These are phyloP conservation scores for Tetrax tetrax DNA, from an alignment of 2,113 vertebrate genomes.

Conservation along the genomic window DNA sequence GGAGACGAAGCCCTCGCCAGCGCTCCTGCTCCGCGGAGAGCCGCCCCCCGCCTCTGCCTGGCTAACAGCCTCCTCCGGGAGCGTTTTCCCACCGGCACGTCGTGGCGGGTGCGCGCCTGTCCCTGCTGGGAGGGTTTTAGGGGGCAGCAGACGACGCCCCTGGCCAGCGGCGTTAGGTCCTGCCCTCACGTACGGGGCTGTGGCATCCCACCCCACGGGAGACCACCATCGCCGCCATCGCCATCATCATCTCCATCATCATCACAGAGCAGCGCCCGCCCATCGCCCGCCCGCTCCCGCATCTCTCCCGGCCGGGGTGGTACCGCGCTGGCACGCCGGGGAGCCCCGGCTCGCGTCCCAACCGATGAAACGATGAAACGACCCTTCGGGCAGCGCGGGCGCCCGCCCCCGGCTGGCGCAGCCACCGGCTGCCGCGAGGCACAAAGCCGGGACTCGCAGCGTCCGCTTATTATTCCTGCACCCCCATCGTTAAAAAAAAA, in stretches of 20 bases:
- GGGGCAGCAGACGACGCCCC: not conserved
- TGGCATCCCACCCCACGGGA: not conserved
- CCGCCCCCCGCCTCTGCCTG: not conserved
- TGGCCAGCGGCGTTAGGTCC: rapidly evolving
- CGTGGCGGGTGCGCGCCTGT: rapidly evolving
- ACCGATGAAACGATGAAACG: not conserved
- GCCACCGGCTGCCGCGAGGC: not conserved
- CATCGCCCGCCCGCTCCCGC: rapidly evolving
- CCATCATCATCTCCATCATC: not conserved
- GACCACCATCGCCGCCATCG: not conserved
- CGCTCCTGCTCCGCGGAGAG: not conserved
- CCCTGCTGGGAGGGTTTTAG: not conserved
- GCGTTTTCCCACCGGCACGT: rapidly evolving
- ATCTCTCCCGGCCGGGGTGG: not conserved
- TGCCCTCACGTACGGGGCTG: not conserved
- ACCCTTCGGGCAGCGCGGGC: rapidly evolving
- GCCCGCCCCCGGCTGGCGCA: not conserved
- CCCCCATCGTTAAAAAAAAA: not conserved
- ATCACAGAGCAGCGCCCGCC: not conserved
- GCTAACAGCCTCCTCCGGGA: not conserved
- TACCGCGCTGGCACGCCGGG: rapidly evolving
- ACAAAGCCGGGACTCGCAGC: not conserved
- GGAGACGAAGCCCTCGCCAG: not conserved
- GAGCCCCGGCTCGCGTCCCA: not conserved
- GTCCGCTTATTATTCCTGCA: slow-evolving; percentile 45